Evolutionary conservation across 30 jellyfish, hydroid and myxozoan genomes (phyloP), one percentile per base, ranked within the genome.

Genomic region (Hydractinia symbiolongicarpus): DNA sequence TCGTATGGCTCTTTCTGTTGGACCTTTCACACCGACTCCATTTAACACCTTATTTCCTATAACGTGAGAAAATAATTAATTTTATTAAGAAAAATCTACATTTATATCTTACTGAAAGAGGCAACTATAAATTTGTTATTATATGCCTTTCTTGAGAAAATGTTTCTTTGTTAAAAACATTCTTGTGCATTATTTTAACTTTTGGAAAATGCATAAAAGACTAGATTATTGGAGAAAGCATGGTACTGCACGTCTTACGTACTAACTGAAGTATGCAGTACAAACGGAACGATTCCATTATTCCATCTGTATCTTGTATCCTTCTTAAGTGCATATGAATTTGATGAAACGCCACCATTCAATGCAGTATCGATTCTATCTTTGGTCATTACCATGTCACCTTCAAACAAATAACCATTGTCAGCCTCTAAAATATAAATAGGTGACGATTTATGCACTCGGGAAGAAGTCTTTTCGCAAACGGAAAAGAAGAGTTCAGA

Each of bases 311-410:
- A 20, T 40, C 72, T 58, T 10, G 67, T 13, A 73, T 93, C 61
- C 57, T 82, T 91, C 51, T 53, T 49, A 78, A 86, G 54, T 21
- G 93, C 98, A 70, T 75, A 91, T 10, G 77, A 55, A 49, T 67
- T 61, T 5, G 78, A 75, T 6, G 50, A 50, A 16, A 73, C 91
- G 13, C 81, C 93, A 11, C 98, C 96, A 8, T 74, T 53, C 0
- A 86, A 53, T 49, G 96, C 96, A 16, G 67, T 68, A 51, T 86
- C 88, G 55, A 91, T 86, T 54, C 79, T 61, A 16, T 86, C 90
- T 61, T 86, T 83, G 54, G 83, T 8, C 91, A 91, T 79, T 5
- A 91, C 84, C 98, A 91, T 91, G 74, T 91, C 98, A 16, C 98
- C 98, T 81, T 91, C 93, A 76, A 91, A 91, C 8, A 91, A 62